Percentiles rank a stretch among this genome's conserved stretches.
These are phyloP conservation scores for Ooceraea biroi DNA, from an alignment of 1,140 invertebrate species.

Conservation along the genomic window DNA sequence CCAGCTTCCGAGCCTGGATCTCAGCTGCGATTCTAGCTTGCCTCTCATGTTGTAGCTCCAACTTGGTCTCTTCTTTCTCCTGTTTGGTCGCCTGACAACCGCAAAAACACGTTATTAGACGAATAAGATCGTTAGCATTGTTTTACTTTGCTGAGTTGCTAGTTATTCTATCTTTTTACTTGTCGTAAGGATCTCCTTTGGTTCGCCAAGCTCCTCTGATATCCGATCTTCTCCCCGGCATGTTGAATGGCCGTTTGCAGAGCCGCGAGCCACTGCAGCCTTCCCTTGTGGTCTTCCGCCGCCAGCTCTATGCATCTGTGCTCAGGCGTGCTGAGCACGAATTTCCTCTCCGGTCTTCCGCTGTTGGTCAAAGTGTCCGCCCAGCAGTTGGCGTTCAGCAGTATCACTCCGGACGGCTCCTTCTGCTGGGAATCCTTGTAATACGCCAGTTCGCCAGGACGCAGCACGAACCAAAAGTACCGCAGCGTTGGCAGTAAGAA, in stretches of 20 bases:
- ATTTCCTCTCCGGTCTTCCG: conserved; percentile 87
- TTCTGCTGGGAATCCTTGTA: conserved; percentile 91
- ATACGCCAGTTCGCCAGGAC: conserved; percentile 91
- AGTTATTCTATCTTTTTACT: conserved; percentile 81
- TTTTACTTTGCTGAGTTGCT: background rate
- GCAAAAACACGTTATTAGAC: conserved; percentile 21
- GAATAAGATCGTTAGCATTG: conserved; percentile 46
- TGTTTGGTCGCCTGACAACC: conserved; percentile 84
- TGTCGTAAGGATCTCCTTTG: conserved; percentile 88
- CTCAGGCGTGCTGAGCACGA: conserved; percentile 89
- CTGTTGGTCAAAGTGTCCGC: conserved; percentile 88
- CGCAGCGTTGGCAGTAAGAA: conserved; percentile 91
- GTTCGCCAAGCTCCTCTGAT: conserved; percentile 87
- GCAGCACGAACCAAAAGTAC: conserved; percentile 93
- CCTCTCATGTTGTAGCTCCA: conserved; percentile 88
- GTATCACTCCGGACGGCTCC: conserved; percentile 90
- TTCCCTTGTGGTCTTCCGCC: conserved; percentile 90
- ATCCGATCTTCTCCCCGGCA: conserved; percentile 88
- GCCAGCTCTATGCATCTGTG: conserved; percentile 89
- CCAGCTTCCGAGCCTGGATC: conserved; percentile 88
- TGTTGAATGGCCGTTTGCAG: conserved; percentile 90
- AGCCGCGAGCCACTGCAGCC: conserved; percentile 91
- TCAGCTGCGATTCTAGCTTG: conserved; percentile 90
- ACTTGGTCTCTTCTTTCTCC: conserved; percentile 87
- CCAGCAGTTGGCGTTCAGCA: conserved; percentile 89